A percentile compares a stretch with the other conserved stretches of the same genome.
phyloP scores from a whole-genome alignment of 2,797 vertebrate species.

The Antennarius maculatus region DNA sequence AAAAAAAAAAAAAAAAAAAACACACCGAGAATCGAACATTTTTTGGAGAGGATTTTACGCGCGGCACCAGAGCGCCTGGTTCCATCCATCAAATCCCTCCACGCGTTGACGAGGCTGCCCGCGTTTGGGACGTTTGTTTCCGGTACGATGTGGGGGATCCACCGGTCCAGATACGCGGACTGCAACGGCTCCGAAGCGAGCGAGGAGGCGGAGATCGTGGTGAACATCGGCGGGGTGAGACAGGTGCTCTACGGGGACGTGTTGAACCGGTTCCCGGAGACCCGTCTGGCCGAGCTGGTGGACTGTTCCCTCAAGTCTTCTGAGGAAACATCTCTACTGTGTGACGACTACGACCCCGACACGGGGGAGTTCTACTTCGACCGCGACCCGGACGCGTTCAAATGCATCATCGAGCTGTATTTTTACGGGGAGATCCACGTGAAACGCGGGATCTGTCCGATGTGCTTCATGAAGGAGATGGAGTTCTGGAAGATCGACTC shows the following conservation, averaged over 20 bases:
- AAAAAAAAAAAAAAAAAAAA: no score
- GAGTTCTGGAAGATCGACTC: constrained; percentile 95
- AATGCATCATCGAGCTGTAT: constrained; percentile 92
- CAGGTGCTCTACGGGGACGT: constrained; percentile 88
- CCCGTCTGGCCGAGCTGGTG: constrained; percentile 89
- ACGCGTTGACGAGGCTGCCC: not conserved
- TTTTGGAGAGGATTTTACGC: constrained; percentile 38
- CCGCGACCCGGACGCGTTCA: constrained; percentile 94
- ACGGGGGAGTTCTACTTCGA: constrained; percentile 96
- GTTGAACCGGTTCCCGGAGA: constrained; percentile 90
- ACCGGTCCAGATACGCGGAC: constrained; percentile 80
- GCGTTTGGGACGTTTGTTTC: constrained; percentile 30
- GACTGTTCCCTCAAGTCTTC: constrained; percentile 81
- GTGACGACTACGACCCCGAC: constrained; percentile 94
- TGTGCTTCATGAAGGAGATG: constrained; percentile 97
- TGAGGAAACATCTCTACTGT: constrained; percentile 87
- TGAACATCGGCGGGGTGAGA: constrained; percentile 94
- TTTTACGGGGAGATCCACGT: constrained; percentile 94
- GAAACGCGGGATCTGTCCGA: constrained; percentile 93
- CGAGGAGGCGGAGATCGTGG: constrained; percentile 87
- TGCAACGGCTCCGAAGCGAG: constrained; percentile 81
- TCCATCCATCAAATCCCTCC: no score
- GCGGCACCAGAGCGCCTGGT: constrained; percentile 12
- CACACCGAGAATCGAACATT: not conserved
- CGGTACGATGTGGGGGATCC: constrained; percentile 79